Evolutionary conservation across 2,797 vertebrate genomes (phyloP), one percentile per base, ranked within the genome.

Genomic region (Microctenopoma lineatum): DNA sequence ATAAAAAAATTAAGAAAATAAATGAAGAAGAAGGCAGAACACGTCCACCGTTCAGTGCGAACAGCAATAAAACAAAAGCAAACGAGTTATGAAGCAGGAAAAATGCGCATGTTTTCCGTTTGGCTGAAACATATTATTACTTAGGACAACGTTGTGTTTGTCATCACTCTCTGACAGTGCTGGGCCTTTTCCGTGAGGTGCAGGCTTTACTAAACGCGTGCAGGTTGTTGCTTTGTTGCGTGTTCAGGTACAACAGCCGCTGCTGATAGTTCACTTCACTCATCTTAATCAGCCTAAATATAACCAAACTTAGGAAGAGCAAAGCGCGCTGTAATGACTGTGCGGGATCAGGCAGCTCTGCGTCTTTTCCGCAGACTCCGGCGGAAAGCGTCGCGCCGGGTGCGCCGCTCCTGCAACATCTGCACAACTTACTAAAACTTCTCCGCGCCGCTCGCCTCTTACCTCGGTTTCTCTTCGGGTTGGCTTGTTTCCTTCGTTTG

Each of bases 401-500:
- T 29, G 59, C 38, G 57, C 57, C 50, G 50, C 58, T 36, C 59
- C 81, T 54, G 53, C 60, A 66, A 67, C 84, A 81, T 67, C 77
- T 59, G 59, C 36, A 63, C 38, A 78, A 79, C 64, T 86, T 70
- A 1, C 62, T 42, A 3, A 82, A 80, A 86, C 67, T 87, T 84
- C 69, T 25, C 64, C 34, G 62, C 77, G 71, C 55, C 0, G 62
- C 56, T 11, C 53, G 50, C 39, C 41, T 73, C 91, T 79, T 92
- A 95, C 94, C 94, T 92, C 89, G 91, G 44, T 93, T 95, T 15
- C 94, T 92, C 84, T 89, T 90, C 11, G 94, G 94, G 87, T 95
- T 95, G 63, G 94, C 93, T 88, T 95, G 94, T 77, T 95, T 95
- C 87, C 94, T 91, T 8, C 94, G 92, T 63, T 94, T 95, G 18